phyloP scores from a whole-genome alignment of 2,113 vertebrate genomes.

The Hydrolagus affinis region DNA sequence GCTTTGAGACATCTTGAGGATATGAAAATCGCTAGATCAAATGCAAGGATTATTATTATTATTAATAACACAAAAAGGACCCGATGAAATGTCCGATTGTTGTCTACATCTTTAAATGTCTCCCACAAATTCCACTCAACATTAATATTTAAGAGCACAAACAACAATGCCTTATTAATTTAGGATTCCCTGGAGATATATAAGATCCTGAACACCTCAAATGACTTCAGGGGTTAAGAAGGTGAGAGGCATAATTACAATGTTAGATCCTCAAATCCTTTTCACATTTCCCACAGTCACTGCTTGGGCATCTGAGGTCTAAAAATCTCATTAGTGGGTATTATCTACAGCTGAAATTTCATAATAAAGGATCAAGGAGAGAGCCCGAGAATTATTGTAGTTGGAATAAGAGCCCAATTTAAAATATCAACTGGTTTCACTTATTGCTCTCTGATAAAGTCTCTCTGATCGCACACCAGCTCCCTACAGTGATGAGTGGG shows the following conservation, averaged over 20 bases:
- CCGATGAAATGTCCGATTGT: too few relatives aligned
- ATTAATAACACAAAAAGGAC: neutral
- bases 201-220: constrained; percentile 2
- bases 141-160: constrained; percentile 11
- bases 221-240: neutral
- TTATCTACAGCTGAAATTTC: neutral
- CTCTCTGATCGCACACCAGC: neutral
- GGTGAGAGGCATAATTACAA: neutral
- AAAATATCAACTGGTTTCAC: neutral
- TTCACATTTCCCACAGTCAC: too few relatives aligned
- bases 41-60: too few relatives aligned
- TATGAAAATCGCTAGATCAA: too few relatives aligned
- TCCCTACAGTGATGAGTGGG: too few relatives aligned
- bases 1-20: too few relatives aligned
- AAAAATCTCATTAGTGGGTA: neutral
- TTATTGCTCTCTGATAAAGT: neutral
- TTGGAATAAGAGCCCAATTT: neutral
- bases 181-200: constrained; percentile 10
- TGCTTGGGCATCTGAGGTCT: neutral
- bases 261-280: neutral
- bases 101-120: neutral
- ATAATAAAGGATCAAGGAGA: neutral
- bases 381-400: constrained; percentile 5
- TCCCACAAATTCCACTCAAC: neutral
- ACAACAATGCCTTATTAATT: neutral